A percentile compares a stretch with the other conserved stretches of the same genome.
Conservation (phyloP, 2,113 vertebrate genomes). For the Potamarius usumacintae region DNA sequence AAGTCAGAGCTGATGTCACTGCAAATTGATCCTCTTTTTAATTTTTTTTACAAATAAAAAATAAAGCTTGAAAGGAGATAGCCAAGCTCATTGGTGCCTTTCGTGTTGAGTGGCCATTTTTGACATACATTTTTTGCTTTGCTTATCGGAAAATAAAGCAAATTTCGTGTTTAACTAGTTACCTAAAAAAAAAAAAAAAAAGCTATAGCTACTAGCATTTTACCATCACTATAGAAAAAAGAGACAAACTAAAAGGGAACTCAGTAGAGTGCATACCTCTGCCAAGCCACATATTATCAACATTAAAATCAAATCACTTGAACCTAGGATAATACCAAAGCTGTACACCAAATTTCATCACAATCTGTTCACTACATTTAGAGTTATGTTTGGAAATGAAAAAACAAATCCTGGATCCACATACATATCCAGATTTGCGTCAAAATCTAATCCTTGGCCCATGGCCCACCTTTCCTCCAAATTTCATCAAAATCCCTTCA, state of each 20-base stretch:
- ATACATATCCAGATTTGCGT: too few species aligned
- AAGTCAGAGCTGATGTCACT: background rate
- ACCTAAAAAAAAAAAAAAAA: background rate
- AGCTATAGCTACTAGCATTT: background rate
- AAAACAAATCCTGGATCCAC: too few species aligned
- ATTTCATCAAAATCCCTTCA: too few species aligned
- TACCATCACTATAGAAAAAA: background rate
- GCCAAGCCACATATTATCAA: too few species aligned
- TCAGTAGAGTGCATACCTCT: too few species aligned
- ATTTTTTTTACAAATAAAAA: background rate
- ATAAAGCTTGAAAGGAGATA: background rate
- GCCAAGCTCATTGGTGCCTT: background rate
- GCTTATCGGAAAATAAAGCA: background rate
- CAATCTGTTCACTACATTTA: too few species aligned
- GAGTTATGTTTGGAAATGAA: too few species aligned
- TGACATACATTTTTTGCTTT: background rate
- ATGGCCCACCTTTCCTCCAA: too few species aligned
- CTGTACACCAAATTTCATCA: too few species aligned
- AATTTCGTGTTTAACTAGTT: background rate
- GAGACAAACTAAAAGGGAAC: background rate
- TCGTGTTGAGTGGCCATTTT: background rate
- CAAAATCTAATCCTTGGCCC: too few species aligned
- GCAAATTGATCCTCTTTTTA: background rate
- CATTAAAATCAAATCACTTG: too few species aligned
- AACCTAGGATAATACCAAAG: too few species aligned